Evolutionary conservation across 2,888 invertebrate genomes (phyloP).

Genomic region (Apomyelois bistriatella): DNA sequence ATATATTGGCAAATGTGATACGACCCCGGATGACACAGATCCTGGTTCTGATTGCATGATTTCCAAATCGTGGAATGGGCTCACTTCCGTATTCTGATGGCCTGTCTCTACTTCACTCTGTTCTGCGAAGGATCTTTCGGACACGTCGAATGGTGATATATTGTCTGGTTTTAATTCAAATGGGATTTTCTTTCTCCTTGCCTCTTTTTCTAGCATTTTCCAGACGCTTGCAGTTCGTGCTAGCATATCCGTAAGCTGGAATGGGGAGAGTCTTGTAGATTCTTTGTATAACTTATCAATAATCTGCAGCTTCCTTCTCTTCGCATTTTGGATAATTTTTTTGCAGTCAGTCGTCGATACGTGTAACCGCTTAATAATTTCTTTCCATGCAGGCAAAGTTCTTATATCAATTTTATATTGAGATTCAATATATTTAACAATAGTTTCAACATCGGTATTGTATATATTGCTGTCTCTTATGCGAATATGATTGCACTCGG

Average conservation of each 20-base stretch:
- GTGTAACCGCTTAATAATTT: slow-evolving; percentile 45
- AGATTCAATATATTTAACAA: slow-evolving; percentile 48
- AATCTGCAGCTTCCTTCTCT: slow-evolving; percentile 46
- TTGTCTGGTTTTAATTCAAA: slow-evolving; percentile 13
- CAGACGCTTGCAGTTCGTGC: slow-evolving; percentile 52
- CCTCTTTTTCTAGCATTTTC: slow-evolving; percentile 33
- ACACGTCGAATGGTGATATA: not conserved
- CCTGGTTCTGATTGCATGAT: slow-evolving; percentile 23
- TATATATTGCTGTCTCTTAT: slow-evolving; percentile 40
- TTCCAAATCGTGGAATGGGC: slow-evolving; percentile 20
- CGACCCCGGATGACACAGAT: slow-evolving; percentile 19
- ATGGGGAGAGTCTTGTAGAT: slow-evolving; percentile 49
- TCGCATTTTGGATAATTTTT: slow-evolving; percentile 42
- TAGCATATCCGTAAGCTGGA: slow-evolving; percentile 47
- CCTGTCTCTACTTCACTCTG: slow-evolving; percentile 23
- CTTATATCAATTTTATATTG: slow-evolving; percentile 50
- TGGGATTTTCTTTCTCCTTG: slow-evolving; percentile 19
- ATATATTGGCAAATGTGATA: slow-evolving; percentile 33
- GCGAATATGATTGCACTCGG: slow-evolving; percentile 46
- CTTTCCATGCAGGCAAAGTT: slow-evolving; percentile 51
- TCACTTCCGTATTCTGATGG: slow-evolving; percentile 53
- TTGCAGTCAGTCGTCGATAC: slow-evolving; percentile 38
- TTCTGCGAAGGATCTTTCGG: slow-evolving; percentile 26
- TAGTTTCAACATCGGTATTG: slow-evolving; percentile 39
- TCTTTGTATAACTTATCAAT: slow-evolving; percentile 52